Percentiles rank a stretch among this genome's conserved stretches.
phyloP scores from a whole-genome alignment of 2,113 vertebrate genomes.

The Semnornis frantzii region DNA sequence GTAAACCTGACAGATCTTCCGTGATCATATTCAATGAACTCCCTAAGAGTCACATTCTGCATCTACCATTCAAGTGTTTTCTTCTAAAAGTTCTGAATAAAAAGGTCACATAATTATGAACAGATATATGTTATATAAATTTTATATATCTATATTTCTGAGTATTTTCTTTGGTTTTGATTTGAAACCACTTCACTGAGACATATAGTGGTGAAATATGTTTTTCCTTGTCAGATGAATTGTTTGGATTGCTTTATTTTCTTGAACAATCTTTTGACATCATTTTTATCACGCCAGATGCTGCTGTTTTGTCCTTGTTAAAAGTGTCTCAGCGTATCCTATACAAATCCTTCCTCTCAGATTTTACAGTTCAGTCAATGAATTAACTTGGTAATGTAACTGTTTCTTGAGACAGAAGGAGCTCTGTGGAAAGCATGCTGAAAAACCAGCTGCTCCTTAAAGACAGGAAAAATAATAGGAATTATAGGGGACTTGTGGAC shows the following conservation, averaged over 20 bases:
- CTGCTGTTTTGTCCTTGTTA: not conserved
- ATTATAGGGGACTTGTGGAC: not conserved
- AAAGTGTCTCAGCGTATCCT: not conserved
- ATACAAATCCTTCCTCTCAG: not conserved
- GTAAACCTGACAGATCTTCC: not conserved
- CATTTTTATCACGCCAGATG: conserved; percentile 3
- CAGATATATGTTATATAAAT: not conserved
- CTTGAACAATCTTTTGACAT: not conserved
- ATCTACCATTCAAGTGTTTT: not conserved
- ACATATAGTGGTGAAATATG: not conserved
- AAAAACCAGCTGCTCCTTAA: not conserved
- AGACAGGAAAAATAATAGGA: not conserved
- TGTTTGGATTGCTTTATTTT: not conserved
- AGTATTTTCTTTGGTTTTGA: not conserved
- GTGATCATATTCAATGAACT: not conserved
- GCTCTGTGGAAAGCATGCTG: not conserved
- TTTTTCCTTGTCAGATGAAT: not conserved
- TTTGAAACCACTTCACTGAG: not conserved
- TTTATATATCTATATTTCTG: not conserved
- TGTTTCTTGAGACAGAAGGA: not conserved
- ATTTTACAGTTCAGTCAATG: not conserved
- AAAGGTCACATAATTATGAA: not conserved
- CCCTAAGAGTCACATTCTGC: not conserved
- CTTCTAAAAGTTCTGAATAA: not conserved
- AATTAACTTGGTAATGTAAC: not conserved